Conservation (phyloP, 1,140 invertebrate genomes). For the Nymphalis io region DNA sequence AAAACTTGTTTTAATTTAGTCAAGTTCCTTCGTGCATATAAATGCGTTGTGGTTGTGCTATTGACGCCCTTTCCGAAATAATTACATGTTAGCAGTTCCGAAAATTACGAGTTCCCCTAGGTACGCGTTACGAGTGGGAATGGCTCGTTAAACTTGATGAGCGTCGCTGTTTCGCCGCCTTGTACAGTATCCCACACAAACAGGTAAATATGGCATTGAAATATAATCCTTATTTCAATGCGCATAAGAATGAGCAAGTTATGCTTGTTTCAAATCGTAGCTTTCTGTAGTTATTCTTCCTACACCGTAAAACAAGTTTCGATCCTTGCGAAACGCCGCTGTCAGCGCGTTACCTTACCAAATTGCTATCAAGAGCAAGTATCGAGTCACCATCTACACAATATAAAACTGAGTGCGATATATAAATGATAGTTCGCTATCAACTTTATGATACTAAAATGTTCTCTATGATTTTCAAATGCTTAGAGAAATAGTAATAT, state of each 20-base stretch:
- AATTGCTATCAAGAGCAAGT: conserved; percentile 34
- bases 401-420: conserved; percentile 8
- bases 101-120: conserved; percentile 66
- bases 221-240: conserved; percentile 22
- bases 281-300: conserved; percentile 35
- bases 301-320: conserved; percentile 51
- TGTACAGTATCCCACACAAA: conserved; percentile 26
- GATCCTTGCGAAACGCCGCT: conserved; percentile 38
- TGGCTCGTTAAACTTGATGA: conserved; percentile 79
- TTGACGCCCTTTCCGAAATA: conserved; percentile 73
- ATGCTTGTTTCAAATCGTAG: conserved; percentile 16
- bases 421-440: not conserved
- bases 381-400: conserved; percentile 18
- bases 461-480: conserved; percentile 18
- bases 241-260: conserved; percentile 19
- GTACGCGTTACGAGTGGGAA: conserved; percentile 52
- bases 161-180: conserved; percentile 52
- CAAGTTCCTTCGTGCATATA: conserved; percentile 22
- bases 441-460: conserved; percentile 3
- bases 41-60: conserved; percentile 43
- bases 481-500: not conserved
- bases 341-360: conserved; percentile 34
- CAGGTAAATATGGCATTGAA: conserved; percentile 9
- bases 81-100: conserved; percentile 74
- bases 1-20: conserved; percentile 26